Conservation (phyloP, 2,797 vertebrate genomes). For the Parambassis ranga region DNA sequence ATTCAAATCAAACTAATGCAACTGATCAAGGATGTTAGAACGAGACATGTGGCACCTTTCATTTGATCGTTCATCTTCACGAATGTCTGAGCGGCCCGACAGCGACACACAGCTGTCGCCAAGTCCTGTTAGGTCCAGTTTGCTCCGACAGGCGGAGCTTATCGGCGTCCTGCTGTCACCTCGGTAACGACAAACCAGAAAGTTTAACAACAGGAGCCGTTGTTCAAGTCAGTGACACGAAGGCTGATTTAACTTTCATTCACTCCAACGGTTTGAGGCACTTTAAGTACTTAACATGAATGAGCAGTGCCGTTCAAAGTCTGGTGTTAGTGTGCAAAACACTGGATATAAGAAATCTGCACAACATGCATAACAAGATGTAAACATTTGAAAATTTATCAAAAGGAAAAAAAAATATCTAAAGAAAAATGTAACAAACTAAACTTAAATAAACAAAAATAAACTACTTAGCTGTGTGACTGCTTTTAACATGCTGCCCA, state of each 20-base stretch:
- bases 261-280: constrained; percentile 54
- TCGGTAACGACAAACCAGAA: background rate
- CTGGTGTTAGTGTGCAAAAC: constrained; percentile 66
- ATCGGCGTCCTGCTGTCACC: background rate
- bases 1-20: background rate
- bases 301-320: constrained; percentile 37
- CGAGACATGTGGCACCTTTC: constrained; percentile 37
- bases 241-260: constrained; percentile 22
- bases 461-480: constrained; percentile 16
- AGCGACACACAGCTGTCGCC: background rate
- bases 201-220: background rate
- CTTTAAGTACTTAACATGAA: constrained; percentile 49
- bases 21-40: constrained; percentile 18
- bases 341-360: constrained; percentile 51
- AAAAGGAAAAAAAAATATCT: constrained; percentile 13
- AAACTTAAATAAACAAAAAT: constrained; percentile 57
- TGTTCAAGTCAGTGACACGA: constrained; percentile 37
- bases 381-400: constrained; percentile 62
- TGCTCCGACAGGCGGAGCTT: background rate
- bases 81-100: background rate
- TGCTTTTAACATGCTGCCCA: constrained; percentile 38
- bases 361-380: constrained; percentile 71
- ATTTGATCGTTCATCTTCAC: constrained; percentile 12
- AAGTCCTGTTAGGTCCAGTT: constrained; percentile 51
- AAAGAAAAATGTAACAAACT: constrained; percentile 44